These are phyloP conservation scores for Gouania willdenowi DNA, from an alignment of 2,797 vertebrate genomes.

Conservation along the genomic window DNA sequence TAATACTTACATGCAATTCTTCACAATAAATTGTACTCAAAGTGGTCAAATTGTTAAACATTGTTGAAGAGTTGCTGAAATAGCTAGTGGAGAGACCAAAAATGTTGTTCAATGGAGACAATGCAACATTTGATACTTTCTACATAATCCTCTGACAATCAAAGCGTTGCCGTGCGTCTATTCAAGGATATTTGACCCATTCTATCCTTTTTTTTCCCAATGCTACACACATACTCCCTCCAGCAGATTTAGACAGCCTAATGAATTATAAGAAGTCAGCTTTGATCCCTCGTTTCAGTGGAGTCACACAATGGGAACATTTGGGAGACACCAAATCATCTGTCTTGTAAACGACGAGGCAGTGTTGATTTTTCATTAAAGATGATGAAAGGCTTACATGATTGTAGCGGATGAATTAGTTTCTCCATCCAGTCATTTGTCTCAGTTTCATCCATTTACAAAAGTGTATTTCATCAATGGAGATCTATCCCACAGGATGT, in stretches of 20 bases:
- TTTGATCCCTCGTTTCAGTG: conserved; percentile 5
- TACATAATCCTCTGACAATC: conserved; percentile 3
- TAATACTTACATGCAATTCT: too few species aligned
- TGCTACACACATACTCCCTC: neutral
- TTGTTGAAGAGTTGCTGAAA: too few species aligned
- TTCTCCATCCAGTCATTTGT: conserved; percentile 52
- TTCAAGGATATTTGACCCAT: neutral
- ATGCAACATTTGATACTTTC: conserved; percentile 6
- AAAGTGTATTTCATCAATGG: conserved; percentile 48
- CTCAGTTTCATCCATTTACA: conserved; percentile 59
- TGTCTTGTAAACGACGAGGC: conserved; percentile 30
- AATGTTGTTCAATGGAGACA: conserved; percentile 2
- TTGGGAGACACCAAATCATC: conserved; percentile 21
- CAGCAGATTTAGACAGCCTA: neutral
- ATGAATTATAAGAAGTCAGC: conserved; percentile 3
- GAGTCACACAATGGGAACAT: conserved; percentile 12
- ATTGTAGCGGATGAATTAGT: conserved; percentile 45
- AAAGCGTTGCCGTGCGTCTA: neutral
- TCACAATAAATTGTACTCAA: too few species aligned
- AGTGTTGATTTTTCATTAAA: conserved; percentile 64
- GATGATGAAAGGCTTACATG: conserved; percentile 55
- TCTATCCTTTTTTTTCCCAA: conserved; percentile 3
- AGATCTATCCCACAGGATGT: conserved; percentile 45
- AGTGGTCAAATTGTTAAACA: too few species aligned
- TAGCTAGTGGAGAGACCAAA: neutral